Conservation (phyloP, 2,797 vertebrate genomes). For the Phalloptychus januarius region DNA sequence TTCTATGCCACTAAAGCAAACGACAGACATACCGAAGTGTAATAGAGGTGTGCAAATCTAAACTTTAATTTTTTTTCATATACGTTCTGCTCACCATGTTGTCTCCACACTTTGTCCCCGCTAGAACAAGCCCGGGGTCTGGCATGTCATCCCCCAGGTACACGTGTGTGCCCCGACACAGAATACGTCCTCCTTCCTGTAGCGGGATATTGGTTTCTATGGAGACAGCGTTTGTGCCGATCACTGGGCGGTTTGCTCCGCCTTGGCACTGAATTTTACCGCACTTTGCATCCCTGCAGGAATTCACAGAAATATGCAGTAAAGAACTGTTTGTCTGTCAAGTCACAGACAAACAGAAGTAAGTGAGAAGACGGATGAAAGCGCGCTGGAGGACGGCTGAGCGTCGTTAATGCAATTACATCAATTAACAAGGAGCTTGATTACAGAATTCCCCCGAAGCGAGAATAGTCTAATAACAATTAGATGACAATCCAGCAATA, state of each 20-base stretch:
- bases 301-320: constrained; percentile 14
- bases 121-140: constrained; percentile 95
- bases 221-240: constrained; percentile 98
- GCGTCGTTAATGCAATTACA: constrained; percentile 65
- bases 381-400: constrained; percentile 22
- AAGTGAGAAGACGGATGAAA: constrained; percentile 40
- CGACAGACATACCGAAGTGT: not conserved
- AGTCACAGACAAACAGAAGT: constrained; percentile 38
- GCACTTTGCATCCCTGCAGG: constrained; percentile 92
- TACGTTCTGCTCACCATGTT: constrained; percentile 84
- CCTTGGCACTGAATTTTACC: constrained; percentile 99
- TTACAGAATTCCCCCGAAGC: constrained; percentile 64
- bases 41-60: not conserved
- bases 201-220: constrained; percentile 98
- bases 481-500: constrained; percentile 56
- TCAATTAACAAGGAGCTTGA: constrained; percentile 68
- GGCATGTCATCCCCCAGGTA: constrained; percentile 98
- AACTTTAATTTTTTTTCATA: not conserved
- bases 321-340: constrained; percentile 2
- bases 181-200: constrained; percentile 92
- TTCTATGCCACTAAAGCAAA: not conserved
- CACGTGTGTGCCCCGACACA: constrained; percentile 97
- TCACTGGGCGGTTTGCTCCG: constrained; percentile 93
- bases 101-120: constrained; percentile 94
- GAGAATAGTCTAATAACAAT: constrained; percentile 60